Percentiles rank a stretch among this genome's conserved stretches.
phyloP scores from a whole-genome alignment of 35 echinoderm and acorn worm species.

The Diadema setosum region DNA sequence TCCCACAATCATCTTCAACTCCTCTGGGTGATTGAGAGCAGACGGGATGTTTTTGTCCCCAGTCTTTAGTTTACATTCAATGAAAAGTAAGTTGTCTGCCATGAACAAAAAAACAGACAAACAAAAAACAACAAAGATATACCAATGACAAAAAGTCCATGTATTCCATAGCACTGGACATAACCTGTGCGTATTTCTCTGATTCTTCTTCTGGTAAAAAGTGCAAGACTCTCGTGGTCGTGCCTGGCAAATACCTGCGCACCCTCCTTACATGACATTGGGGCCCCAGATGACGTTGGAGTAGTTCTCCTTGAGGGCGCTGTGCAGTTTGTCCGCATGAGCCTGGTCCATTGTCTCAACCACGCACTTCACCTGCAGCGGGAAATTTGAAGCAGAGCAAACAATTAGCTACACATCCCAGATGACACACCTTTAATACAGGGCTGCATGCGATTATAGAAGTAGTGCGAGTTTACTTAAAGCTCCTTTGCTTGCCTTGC shows the following conservation, averaged over 20 bases:
- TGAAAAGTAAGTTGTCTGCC: no score
- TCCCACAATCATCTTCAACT: no score
- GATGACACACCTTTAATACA: neutral
- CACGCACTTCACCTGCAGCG: constrained; percentile 73
- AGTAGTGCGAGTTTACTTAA: neutral
- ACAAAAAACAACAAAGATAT: no score
- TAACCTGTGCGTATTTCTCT: no score
- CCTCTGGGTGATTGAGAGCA: no score
- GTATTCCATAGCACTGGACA: no score
- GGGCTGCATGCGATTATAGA: neutral
- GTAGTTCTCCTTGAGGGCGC: constrained; percentile 60
- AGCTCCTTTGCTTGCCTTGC: neutral
- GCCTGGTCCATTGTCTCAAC: constrained; percentile 86
- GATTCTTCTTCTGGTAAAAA: no score
- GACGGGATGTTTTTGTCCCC: no score
- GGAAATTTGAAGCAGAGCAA: neutral
- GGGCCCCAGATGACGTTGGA: constrained; percentile 65
- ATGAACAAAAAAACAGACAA: no score
- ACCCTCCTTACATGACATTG: neutral
- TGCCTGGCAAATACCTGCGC: neutral
- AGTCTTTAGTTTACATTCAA: no score
- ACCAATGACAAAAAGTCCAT: no score
- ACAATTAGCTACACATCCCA: neutral
- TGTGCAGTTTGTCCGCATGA: constrained; percentile 63
- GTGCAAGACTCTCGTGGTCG: no score